These are phyloP conservation scores for Mus musculus DNA, from an alignment of 2,113 vertebrate species.

Conservation along the genomic window DNA sequence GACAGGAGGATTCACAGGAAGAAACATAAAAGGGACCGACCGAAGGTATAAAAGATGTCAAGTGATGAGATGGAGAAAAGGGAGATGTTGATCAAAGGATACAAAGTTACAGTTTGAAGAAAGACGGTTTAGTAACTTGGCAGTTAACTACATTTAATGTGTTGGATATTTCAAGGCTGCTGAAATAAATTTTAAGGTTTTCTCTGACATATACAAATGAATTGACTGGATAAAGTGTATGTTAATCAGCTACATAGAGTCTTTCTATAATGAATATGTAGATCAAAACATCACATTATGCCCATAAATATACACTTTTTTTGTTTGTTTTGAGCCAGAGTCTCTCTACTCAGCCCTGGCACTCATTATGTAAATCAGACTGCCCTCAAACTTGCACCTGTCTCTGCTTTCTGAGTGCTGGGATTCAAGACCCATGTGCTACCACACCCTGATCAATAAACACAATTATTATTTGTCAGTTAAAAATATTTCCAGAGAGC, in stretches of 20 bases:
- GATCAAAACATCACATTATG: neutral
- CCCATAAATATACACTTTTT: neutral
- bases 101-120: neutral
- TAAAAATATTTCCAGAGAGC: neutral
- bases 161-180: neutral
- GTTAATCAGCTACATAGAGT: constrained; percentile 3
- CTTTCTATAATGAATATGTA: neutral
- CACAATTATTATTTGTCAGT: neutral
- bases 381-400: neutral
- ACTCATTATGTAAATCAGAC: neutral
- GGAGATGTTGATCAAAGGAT: neutral
- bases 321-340: neutral
- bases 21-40: neutral
- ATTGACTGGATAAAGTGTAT: neutral
- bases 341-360: neutral
- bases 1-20: constrained; percentile 22
- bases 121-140: neutral
- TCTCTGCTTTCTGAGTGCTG: neutral
- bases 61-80: neutral
- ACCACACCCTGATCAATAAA: neutral
- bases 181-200: constrained; percentile 6
- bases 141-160: neutral
- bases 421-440: neutral
- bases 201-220: neutral
- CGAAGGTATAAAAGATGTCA: neutral